Percentiles rank a stretch among this genome's conserved stretches.
Evolutionary conservation across 2,113 vertebrate genomes (phyloP).

Genomic region (Neodontobutis hainanensis): DNA sequence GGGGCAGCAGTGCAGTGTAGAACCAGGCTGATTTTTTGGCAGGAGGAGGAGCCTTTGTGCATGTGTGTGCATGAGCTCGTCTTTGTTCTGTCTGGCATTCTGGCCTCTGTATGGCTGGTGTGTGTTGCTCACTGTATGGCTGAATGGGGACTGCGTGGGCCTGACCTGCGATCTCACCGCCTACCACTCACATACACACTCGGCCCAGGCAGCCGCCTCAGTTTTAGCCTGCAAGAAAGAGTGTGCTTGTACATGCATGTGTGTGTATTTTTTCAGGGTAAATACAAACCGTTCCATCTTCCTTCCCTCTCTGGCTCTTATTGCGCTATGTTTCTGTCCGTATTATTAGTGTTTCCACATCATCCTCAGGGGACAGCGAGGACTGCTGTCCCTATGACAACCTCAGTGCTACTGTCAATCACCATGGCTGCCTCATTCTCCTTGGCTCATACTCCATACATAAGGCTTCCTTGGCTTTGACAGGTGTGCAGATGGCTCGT

Average conservation of each 20-base stretch:
- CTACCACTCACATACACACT: slow-evolving; percentile 57
- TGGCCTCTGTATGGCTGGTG: slow-evolving; percentile 54
- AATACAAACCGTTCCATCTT: slow-evolving; percentile 44
- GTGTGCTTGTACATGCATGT: slow-evolving; percentile 10
- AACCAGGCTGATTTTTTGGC: slow-evolving; percentile 17
- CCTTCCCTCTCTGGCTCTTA: slow-evolving; percentile 13
- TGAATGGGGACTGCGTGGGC: slow-evolving; percentile 79
- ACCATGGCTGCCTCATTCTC: slow-evolving; percentile 36
- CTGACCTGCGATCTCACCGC: slow-evolving; percentile 69
- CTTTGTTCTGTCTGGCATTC: slow-evolving; percentile 70
- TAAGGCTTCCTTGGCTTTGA: slow-evolving; percentile 43
- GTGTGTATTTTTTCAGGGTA: slow-evolving; percentile 29
- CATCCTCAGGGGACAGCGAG: slow-evolving; percentile 57
- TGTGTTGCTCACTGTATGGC: slow-evolving; percentile 66
- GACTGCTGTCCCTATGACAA: slow-evolving; percentile 74
- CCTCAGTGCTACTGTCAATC: slow-evolving; percentile 64
- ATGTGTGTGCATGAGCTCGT: slow-evolving; percentile 17
- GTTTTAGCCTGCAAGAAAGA: slow-evolving; percentile 53
- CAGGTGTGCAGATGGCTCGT: slow-evolving; percentile 59
- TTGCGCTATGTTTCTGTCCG: slow-evolving; percentile 30
- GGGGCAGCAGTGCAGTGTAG: slow-evolving; percentile 28
- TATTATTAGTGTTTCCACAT: slow-evolving; percentile 61
- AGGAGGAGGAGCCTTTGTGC: slow-evolving; percentile 10
- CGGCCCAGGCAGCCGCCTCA: slow-evolving; percentile 50
- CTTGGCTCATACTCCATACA: slow-evolving; percentile 37